Base-by-base conservation (phyloP, 1,140 invertebrate genomes). In the honey bee (Apis mellifera) region DNA sequence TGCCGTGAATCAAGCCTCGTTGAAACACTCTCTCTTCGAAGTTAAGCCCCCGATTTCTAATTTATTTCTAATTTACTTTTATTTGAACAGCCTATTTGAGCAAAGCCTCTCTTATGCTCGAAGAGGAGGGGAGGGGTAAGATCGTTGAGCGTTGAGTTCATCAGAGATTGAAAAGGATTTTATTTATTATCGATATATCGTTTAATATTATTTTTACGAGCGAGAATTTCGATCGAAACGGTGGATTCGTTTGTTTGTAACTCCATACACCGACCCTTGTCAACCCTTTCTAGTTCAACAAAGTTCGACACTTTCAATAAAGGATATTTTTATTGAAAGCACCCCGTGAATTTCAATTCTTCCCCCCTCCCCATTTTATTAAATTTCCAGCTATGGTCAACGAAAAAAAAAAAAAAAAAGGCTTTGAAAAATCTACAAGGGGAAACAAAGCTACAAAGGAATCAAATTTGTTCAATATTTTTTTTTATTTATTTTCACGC, bases 1-100 rank as follows among this genome's bases (percentile, higher is more conserved):
- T 48, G 17, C 26, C 26, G 21, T 5, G 26, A 21, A 48, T 3
- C 23, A 19, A 42, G 23, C 21, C 64, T 54, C 19, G 15, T 21
- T 57, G 13, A n/a, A 17, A 48, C 21, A 23, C 0, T 17, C 7
- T 50, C 54, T 5, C 4, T 5, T n/a, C n/a, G 32, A 5, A 42
- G 23, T 9, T 19, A 21, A 76, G 74, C 66, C n/a, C 12, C 2
- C 32, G 32, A 32, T 68, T 55, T 55, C 64, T 68, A 68, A 42
- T 57, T 78, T 55, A 17, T 68, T 55, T 55, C 64, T 68, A 68
- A 42, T 57, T 78, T 55, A 17, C 32, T 15, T n/a, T n/a, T 66
- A 55, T 42, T 76, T n/a, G 62, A 76, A 42, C 23, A 42, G 3
- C 13, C 50, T 48, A 23, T 68, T 68, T 23, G 75, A 42, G 15